phyloP scores from a whole-genome alignment of 53 echinoderm and acorn worm genomes.

The Arbacia lixula region DNA sequence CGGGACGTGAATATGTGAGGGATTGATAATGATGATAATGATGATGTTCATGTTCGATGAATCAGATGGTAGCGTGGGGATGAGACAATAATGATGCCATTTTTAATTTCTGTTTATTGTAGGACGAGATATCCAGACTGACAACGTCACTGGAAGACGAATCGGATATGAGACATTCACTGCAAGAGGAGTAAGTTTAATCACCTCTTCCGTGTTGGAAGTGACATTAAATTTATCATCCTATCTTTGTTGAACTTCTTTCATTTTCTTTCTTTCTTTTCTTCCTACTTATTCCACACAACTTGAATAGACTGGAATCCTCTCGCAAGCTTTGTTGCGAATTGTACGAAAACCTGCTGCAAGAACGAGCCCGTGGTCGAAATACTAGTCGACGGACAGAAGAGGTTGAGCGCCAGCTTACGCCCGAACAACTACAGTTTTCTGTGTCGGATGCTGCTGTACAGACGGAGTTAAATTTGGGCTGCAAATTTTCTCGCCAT shows the following conservation, averaged over 20 bases:
- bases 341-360: conserved; percentile 39
- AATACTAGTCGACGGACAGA: background rate
- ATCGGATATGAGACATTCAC: conserved; percentile 49
- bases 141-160: conserved; percentile 69
- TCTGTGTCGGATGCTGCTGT: conserved; percentile 25
- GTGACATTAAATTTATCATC: background rate
- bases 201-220: background rate
- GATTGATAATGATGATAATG: no score
- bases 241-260: no score
- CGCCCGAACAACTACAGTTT: background rate
- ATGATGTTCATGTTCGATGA: no score
- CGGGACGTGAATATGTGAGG: no score
- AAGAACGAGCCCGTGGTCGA: background rate
- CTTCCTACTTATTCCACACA: background rate
- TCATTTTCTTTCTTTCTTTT: background rate
- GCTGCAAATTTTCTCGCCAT: no score
- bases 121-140: conserved; percentile 67
- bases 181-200: conserved; percentile 76
- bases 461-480: no score
- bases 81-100: no score
- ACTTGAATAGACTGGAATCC: conserved; percentile 60
- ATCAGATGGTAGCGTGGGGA: no score
- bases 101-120: background rate
- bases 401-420: conserved; percentile 38
- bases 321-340: conserved; percentile 72